phyloP scores from a whole-genome alignment of 2,797 vertebrate genomes.

The Holocentrus rufus region DNA sequence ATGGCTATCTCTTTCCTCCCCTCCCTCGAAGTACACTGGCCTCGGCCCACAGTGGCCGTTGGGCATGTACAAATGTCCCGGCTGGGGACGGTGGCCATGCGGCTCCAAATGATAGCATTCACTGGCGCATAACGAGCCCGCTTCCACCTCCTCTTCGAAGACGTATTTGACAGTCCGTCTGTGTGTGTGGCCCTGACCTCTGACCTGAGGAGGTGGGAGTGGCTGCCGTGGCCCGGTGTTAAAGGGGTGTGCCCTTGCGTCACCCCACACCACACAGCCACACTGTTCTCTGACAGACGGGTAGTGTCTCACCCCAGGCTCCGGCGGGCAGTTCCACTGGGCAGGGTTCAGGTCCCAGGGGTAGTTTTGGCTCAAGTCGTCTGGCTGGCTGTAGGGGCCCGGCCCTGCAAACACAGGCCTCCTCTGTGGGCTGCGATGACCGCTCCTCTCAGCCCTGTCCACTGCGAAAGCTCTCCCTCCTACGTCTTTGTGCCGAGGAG shows the following conservation, averaged over 20 bases:
- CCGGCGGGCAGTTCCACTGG: constrained; percentile 68
- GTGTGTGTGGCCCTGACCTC: constrained; percentile 72
- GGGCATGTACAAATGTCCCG: constrained; percentile 31
- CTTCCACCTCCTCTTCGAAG: constrained; percentile 62
- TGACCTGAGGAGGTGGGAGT: constrained; percentile 78
- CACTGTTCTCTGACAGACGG: constrained; percentile 76
- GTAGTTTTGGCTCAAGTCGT: constrained; percentile 62
- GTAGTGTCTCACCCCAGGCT: constrained; percentile 70
- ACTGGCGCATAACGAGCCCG: constrained; percentile 40
- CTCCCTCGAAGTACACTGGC: constrained; percentile 52
- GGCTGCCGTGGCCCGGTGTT: constrained; percentile 60
- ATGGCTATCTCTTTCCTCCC: constrained; percentile 65
- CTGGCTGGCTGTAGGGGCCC: constrained; percentile 59
- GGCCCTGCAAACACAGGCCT: constrained; percentile 76
- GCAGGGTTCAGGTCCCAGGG: constrained; percentile 70
- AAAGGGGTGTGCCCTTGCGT: constrained; percentile 64
- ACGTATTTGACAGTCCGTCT: constrained; percentile 64
- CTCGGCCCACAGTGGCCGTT: constrained; percentile 73
- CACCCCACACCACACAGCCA: constrained; percentile 65
- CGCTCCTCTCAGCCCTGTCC: constrained; percentile 65
- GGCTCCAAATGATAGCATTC: constrained; percentile 59
- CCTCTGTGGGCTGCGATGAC: constrained; percentile 76
- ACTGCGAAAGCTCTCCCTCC: constrained; percentile 56
- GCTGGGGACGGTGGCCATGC: constrained; percentile 22
- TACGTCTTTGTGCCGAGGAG: constrained; percentile 63